These are phyloP conservation scores for Brachionus rotundiformis DNA, from an alignment of 1,140 invertebrate species.

Conservation along the genomic window DNA sequence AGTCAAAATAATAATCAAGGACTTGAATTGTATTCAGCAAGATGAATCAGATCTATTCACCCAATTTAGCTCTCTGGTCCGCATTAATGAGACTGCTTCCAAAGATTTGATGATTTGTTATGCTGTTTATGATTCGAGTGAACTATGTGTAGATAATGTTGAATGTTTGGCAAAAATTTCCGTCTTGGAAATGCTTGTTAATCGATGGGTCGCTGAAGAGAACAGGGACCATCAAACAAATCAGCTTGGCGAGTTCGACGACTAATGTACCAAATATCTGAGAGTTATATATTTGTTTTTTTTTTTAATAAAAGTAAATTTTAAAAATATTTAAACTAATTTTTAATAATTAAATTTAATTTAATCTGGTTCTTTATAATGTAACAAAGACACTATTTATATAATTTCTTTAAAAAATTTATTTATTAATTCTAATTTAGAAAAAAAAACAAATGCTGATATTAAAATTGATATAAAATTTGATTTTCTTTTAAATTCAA, in stretches of 20 bases:
- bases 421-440: too few species aligned
- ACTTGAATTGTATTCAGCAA: neutral
- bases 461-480: neutral
- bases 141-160: neutral
- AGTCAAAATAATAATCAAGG: conserved; percentile 37
- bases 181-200: conserved; percentile 24
- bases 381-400: too few species aligned
- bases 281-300: neutral
- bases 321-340: neutral
- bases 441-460: neutral
- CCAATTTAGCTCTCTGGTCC: conserved; percentile 35
- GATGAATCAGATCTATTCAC: conserved; percentile 39
- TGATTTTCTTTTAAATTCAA: neutral
- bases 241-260: neutral
- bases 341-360: too few species aligned
- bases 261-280: neutral
- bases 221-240: neutral
- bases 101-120: conserved; percentile 33
- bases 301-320: neutral
- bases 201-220: conserved; percentile 34
- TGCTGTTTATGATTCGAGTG: neutral
- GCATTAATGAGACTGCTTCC: conserved; percentile 46
- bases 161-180: neutral
- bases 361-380: too few species aligned
- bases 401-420: too few species aligned